A percentile compares a stretch with the other conserved stretches of the same genome.
These are phyloP conservation scores for Ophiodon elongatus DNA, from an alignment of 2,113 vertebrate genomes.

Conservation along the genomic window DNA sequence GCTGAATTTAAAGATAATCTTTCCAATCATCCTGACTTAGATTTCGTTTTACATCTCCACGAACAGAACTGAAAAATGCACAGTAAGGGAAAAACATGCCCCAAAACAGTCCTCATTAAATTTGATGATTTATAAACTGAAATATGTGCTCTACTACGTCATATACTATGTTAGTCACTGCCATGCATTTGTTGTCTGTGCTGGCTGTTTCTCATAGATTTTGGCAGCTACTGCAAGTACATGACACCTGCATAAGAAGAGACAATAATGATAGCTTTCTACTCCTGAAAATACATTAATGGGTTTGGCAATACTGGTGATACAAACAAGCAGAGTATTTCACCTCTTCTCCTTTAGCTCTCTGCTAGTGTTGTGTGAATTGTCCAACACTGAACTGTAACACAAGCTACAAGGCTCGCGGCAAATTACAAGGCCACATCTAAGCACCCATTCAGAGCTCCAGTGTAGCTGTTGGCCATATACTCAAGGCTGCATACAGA, in stretches of 20 bases:
- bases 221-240: background rate
- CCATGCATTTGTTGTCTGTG: background rate
- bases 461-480: conserved; percentile 20
- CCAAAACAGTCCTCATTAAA: background rate
- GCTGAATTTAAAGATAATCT: background rate
- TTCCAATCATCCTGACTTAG: background rate
- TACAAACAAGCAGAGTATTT: background rate
- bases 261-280: background rate
- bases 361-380: conserved; percentile 45
- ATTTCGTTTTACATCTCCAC: background rate
- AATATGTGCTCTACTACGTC: background rate
- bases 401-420: conserved; percentile 39
- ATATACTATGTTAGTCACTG: background rate
- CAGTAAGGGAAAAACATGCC: background rate
- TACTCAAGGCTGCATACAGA: conserved; percentile 31
- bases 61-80: background rate
- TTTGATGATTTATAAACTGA: background rate
- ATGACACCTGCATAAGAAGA: background rate
- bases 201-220: background rate
- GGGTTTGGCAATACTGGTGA: background rate
- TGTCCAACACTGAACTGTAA: conserved; percentile 45
- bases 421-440: conserved; percentile 55
- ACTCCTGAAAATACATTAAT: background rate
- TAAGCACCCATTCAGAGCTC: conserved; percentile 18
- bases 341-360: conserved; percentile 7